phyloP scores from a whole-genome alignment of 2,797 vertebrate genomes.

The Aplochiton taeniatus region DNA sequence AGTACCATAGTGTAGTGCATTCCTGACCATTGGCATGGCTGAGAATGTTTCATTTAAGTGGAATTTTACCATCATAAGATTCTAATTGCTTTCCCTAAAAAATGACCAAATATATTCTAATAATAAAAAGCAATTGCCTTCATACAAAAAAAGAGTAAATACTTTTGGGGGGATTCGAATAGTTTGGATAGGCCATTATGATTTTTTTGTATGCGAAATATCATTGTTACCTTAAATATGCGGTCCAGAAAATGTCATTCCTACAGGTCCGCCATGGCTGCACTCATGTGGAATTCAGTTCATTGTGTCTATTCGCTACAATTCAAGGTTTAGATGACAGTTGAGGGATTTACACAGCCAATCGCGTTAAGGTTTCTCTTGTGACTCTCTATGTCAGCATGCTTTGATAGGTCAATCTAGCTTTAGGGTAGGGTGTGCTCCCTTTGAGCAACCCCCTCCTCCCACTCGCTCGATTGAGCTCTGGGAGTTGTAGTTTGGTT shows the following conservation, averaged over 20 bases:
- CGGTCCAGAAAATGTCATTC: slow-evolving; percentile 2
- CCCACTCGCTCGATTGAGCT: slow-evolving; percentile 12
- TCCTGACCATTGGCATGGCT: too few relatives aligned
- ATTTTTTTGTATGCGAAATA: too few relatives aligned
- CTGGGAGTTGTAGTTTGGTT: slow-evolving; percentile 22
- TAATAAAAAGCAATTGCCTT: too few relatives aligned
- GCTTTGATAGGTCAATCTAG: slow-evolving; percentile 41
- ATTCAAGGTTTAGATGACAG: slow-evolving; percentile 19
- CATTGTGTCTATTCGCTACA: slow-evolving; percentile 57
- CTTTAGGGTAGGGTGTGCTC: slow-evolving; percentile 48
- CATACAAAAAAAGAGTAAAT: too few relatives aligned
- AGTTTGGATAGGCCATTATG: too few relatives aligned
- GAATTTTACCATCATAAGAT: not conserved
- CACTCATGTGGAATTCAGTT: slow-evolving; percentile 46
- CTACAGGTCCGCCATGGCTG: slow-evolving; percentile 8
- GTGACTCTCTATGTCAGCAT: slow-evolving; percentile 29
- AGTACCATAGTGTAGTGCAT: too few relatives aligned
- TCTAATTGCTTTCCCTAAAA: not conserved
- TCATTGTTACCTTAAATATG: slow-evolving; percentile 41
- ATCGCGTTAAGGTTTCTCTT: slow-evolving; percentile 22
- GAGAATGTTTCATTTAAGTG: not conserved
- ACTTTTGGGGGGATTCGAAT: too few relatives aligned
- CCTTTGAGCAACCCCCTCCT: slow-evolving; percentile 31
- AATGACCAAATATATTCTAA: not conserved
- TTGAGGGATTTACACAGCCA: slow-evolving; percentile 31